Conservation (phyloP, 2,113 vertebrate species). For the Tinamus guttatus region DNA sequence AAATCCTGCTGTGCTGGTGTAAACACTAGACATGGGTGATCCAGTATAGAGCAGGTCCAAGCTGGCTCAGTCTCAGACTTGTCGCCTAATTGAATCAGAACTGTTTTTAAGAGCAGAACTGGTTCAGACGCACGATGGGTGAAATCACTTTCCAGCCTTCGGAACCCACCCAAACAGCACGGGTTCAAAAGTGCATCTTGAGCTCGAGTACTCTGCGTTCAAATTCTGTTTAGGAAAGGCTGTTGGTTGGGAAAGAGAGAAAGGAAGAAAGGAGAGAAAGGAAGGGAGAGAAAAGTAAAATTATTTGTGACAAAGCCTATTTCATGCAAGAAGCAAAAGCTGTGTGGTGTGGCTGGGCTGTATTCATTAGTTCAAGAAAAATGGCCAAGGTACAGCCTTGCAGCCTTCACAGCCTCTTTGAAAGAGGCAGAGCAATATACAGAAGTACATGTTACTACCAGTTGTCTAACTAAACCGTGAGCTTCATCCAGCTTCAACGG, state of each 20-base stretch:
- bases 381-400: accelerated
- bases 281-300: neutral
- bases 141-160: constrained; percentile 20
- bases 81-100: constrained; percentile 1
- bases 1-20: neutral
- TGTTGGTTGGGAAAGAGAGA: neutral
- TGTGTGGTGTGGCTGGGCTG: neutral
- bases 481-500: neutral
- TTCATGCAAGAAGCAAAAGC: neutral
- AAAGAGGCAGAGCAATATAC: neutral
- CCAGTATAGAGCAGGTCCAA: constrained; percentile 23
- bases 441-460: neutral
- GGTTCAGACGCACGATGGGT: neutral
- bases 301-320: neutral
- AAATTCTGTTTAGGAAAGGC: neutral
- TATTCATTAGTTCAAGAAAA: neutral
- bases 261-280: neutral
- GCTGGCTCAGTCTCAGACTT: constrained; percentile 20
- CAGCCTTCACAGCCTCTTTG: neutral
- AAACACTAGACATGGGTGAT: constrained; percentile 36
- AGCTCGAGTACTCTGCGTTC: neutral
- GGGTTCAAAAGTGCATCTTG: constrained; percentile 30
- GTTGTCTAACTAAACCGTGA: neutral
- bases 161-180: neutral
- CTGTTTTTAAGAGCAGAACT: neutral